These are phyloP conservation scores for Meandrusa payeni DNA, from an alignment of 2,888 invertebrate genomes.

Conservation along the genomic window DNA sequence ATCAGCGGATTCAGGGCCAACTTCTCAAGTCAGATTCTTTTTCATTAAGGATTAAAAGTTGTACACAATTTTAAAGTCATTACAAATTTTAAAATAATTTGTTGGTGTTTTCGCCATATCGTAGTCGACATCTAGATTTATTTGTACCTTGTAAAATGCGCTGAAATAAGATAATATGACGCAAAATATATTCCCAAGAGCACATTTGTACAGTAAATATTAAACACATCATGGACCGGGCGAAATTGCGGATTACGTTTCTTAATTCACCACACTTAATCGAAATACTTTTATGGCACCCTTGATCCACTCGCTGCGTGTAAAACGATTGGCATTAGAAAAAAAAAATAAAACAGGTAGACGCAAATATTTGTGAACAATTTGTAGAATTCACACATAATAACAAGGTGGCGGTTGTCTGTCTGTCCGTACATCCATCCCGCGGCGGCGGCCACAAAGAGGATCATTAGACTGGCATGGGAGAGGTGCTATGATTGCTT, in stretches of 20 bases:
- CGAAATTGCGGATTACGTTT: conserved; percentile 28
- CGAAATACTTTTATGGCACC: conserved; percentile 58
- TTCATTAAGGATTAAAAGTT: too few relatives aligned
- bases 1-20: too few relatives aligned
- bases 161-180: too few relatives aligned
- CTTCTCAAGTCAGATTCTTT: too few relatives aligned
- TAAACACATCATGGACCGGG: not conserved
- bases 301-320: conserved; percentile 68
- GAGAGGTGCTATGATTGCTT: conserved; percentile 63
- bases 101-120: too few relatives aligned
- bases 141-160: too few relatives aligned
- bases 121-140: too few relatives aligned
- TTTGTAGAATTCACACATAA: conserved; percentile 79
- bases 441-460: conserved; percentile 60
- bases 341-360: conserved; percentile 77
- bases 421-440: conserved; percentile 49
- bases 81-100: too few relatives aligned
- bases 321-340: conserved; percentile 58
- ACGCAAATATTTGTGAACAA: conserved; percentile 79
- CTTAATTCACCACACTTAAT: conserved; percentile 61
- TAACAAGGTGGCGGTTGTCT: conserved; percentile 62
- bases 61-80: too few relatives aligned
- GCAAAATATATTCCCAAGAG: too few relatives aligned
- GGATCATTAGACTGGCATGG: conserved; percentile 53
- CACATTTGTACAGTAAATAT: too few relatives aligned